Percentiles rank a stretch among this genome's conserved stretches.
phyloP scores from a whole-genome alignment of 2,113 vertebrate genomes.

The Chroicocephalus ridibundus region DNA sequence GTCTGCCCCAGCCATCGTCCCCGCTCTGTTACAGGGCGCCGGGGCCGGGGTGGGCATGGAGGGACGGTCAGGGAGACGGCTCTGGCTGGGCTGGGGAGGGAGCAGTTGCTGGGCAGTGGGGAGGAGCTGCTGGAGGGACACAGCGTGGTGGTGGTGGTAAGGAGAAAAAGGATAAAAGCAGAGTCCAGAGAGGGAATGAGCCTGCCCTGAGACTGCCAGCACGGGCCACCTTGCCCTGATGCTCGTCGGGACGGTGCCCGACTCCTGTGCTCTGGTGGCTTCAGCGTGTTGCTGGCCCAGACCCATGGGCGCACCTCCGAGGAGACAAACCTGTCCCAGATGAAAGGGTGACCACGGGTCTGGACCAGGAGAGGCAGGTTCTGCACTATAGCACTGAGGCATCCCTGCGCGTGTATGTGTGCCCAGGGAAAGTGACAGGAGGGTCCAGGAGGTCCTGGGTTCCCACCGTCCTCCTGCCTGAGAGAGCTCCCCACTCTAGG shows the following conservation, averaged over 20 bases:
- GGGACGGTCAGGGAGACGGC: not conserved
- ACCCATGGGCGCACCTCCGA: not conserved
- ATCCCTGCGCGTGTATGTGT: accelerated
- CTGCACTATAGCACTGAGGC: not conserved
- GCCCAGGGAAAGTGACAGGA: not conserved
- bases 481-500: not conserved
- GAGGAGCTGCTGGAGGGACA: not conserved
- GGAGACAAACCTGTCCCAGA: not conserved
- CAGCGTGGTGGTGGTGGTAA: not conserved
- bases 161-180: not conserved
- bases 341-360: too few species aligned
- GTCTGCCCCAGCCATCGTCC: not conserved
- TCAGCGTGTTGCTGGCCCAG: not conserved
- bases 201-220: not conserved
- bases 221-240: not conserved
- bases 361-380: not conserved
- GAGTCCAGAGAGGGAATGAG: not conserved
- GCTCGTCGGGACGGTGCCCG: too few species aligned
- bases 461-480: not conserved
- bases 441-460: not conserved
- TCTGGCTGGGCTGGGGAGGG: not conserved
- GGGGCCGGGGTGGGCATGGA: not conserved
- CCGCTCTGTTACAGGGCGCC: not conserved
- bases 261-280: not conserved
- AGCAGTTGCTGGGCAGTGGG: not conserved